Percentiles rank a stretch among this genome's conserved stretches.
Evolutionary conservation across 2,113 vertebrate genomes (phyloP).

Genomic region (Daubentonia madagascariensis): DNA sequence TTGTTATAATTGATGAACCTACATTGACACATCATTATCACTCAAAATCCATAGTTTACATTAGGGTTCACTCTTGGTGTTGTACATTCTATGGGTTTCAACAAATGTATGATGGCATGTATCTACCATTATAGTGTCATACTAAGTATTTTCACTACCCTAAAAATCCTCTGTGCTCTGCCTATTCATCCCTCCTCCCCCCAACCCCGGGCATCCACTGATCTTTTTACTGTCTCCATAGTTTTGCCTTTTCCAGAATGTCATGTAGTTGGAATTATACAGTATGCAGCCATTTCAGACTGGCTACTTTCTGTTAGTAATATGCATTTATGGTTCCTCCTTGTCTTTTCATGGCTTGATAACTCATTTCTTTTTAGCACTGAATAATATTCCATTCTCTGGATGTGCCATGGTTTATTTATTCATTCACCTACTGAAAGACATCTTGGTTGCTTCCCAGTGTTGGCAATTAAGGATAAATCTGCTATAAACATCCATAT

Average conservation of each 20-base stretch:
- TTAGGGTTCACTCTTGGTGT: not conserved
- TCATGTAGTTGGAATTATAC: not conserved
- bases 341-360: not conserved
- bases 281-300: not conserved
- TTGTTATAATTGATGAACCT: not conserved
- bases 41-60: not conserved
- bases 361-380: not conserved
- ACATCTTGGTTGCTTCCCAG: not conserved
- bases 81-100: not conserved
- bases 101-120: not conserved
- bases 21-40: not conserved
- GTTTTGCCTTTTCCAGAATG: not conserved
- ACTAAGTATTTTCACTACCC: not conserved
- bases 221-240: not conserved
- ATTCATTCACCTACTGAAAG: not conserved
- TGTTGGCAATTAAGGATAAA: not conserved
- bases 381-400: not conserved
- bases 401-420: not conserved
- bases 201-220: not conserved
- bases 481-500: not conserved
- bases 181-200: not conserved
- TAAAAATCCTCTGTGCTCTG: not conserved
- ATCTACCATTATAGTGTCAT: not conserved
- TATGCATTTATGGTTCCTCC: not conserved
- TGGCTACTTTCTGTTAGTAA: not conserved